Evolutionary conservation across 2,797 vertebrate species (phyloP).

Genomic region (Xenentodon cancila): DNA sequence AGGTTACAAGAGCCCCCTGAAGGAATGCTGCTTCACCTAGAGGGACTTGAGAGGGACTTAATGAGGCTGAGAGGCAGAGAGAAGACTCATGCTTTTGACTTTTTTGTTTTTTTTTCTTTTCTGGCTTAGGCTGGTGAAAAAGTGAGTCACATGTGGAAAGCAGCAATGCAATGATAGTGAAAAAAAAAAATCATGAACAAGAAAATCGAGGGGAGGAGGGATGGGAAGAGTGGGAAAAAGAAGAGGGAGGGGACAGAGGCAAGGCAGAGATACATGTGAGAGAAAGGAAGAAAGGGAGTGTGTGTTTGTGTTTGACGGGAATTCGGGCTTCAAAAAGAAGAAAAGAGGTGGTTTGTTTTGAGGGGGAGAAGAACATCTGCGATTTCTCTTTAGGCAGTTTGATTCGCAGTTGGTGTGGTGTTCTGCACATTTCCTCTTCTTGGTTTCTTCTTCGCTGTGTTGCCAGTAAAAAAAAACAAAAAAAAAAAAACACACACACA

Average conservation of each 20-base stretch:
- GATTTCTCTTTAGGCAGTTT: slow-evolving; percentile 63
- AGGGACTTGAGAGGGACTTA: slow-evolving; percentile 26
- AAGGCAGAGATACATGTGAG: slow-evolving; percentile 53
- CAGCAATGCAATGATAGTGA: slow-evolving; percentile 63
- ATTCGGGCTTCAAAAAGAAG: slow-evolving; percentile 68
- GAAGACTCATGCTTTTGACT: slow-evolving; percentile 58
- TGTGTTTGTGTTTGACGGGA: slow-evolving; percentile 49
- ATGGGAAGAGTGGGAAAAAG: slow-evolving; percentile 38
- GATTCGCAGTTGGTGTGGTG: slow-evolving; percentile 49
- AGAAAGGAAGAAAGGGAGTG: slow-evolving; percentile 27
- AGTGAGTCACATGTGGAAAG: slow-evolving; percentile 81
- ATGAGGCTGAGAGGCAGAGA: slow-evolving; percentile 29
- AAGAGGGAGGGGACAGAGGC: slow-evolving; percentile 46
- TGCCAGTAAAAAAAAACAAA: slow-evolving; percentile 34
- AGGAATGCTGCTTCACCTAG: slow-evolving; percentile 61
- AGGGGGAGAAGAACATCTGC: slow-evolving; percentile 67
- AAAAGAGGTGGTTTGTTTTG: slow-evolving; percentile 68
- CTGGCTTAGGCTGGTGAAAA: slow-evolving; percentile 76
- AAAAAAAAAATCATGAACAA: slow-evolving; percentile 55
- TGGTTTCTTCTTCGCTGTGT: slow-evolving; percentile 34
- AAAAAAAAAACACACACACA: too few species aligned
- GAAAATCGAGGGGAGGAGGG: slow-evolving; percentile 43
- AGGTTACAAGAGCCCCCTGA: slow-evolving; percentile 52
- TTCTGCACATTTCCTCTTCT: slow-evolving; percentile 39
- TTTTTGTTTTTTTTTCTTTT: slow-evolving; percentile 58